Conservation (phyloP, 2,113 vertebrate genomes). For the Brachirus orientalis region DNA sequence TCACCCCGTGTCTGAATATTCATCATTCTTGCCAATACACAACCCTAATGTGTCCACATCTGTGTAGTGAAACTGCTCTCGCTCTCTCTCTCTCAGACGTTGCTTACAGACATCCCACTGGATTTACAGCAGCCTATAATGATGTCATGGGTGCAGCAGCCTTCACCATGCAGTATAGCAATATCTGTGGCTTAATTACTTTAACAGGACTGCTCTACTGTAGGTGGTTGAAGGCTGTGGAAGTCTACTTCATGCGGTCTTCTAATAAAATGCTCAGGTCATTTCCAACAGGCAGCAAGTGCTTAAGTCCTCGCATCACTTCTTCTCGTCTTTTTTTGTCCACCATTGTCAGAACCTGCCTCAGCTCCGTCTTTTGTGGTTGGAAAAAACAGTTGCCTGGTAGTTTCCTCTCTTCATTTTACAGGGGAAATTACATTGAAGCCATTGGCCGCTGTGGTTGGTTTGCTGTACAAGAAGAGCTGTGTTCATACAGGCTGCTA, state of each 20-base stretch:
- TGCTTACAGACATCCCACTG: conserved; percentile 60
- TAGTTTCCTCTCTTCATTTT: conserved; percentile 57
- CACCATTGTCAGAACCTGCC: conserved; percentile 46
- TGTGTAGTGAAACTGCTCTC: conserved; percentile 23
- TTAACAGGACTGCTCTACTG: conserved; percentile 69
- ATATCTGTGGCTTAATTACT: conserved; percentile 71
- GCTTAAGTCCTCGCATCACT: conserved; percentile 64
- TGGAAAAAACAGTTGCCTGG: conserved; percentile 67
- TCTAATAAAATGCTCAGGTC: conserved; percentile 70
- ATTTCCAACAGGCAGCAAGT: conserved; percentile 65
- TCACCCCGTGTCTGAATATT: too few species aligned
- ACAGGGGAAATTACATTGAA: conserved; percentile 65
- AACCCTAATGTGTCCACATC: conserved; percentile 32
- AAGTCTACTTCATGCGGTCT: conserved; percentile 65
- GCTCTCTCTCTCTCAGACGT: conserved; percentile 33
- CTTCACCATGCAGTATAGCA: conserved; percentile 54
- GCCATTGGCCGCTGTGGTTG: conserved; percentile 50
- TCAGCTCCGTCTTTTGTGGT: conserved; percentile 53
- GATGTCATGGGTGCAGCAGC: conserved; percentile 77
- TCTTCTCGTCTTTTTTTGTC: conserved; percentile 44
- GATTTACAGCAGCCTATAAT: conserved; percentile 70
- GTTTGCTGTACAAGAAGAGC: conserved; percentile 47
- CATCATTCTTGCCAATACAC: too few species aligned
- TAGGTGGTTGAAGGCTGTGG: conserved; percentile 44
- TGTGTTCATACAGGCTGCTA: conserved; percentile 44